A percentile compares a stretch with the other conserved stretches of the same genome.
Conservation (phyloP, 2,113 vertebrate genomes). For the Xyrauchen texanus region DNA sequence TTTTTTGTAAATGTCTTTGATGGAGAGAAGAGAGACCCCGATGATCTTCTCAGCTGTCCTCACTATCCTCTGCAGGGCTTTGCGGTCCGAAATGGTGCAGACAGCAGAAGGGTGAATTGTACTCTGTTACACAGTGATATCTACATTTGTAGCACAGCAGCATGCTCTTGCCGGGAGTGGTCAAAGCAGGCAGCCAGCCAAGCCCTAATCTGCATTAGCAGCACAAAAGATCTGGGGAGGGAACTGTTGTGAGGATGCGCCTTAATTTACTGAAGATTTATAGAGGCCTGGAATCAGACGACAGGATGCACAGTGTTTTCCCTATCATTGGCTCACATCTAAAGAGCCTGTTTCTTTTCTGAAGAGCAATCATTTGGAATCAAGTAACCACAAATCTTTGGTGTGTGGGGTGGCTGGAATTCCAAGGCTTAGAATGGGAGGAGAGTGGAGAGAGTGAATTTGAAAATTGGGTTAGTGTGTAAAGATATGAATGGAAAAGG, state of each 20-base stretch:
- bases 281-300: conserved; percentile 42
- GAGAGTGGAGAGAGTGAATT: too few species aligned
- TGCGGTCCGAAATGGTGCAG: too few species aligned
- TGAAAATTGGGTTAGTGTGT: too few species aligned
- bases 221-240: conserved; percentile 57
- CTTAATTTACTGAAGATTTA: conserved; percentile 60
- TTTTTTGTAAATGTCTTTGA: too few species aligned
- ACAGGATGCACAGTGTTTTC: conserved; percentile 4
- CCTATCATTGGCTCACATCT: conserved; percentile 51
- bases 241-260: conserved; percentile 54
- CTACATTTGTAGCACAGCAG: conserved; percentile 60
- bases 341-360: conserved; percentile 36
- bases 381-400: conserved; percentile 56
- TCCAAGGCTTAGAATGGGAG: neutral
- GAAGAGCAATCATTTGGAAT: conserved; percentile 58
- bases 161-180: conserved; percentile 43
- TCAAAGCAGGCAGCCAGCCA: conserved; percentile 62
- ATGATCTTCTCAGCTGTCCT: too few species aligned
- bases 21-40: too few species aligned
- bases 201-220: conserved; percentile 64
- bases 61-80: too few species aligned
- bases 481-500: too few species aligned
- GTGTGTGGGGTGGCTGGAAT: conserved; percentile 35
- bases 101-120: too few species aligned
- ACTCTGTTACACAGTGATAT: neutral